Evolutionary conservation across 2,113 vertebrate genomes (phyloP).

Genomic region (Bos javanicus): DNA sequence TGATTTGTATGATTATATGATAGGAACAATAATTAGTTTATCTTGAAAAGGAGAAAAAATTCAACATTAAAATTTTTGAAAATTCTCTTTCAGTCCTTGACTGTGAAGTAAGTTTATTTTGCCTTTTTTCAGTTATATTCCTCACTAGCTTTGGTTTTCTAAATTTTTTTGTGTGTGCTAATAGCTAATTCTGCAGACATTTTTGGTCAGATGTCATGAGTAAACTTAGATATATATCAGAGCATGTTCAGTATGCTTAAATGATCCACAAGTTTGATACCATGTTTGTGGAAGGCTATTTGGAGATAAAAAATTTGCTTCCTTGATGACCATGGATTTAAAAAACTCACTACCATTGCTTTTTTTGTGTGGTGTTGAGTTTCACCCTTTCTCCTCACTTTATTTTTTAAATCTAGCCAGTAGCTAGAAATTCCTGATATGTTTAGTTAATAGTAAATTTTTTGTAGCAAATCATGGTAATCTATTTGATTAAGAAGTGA

Average conservation of each 20-base stretch:
- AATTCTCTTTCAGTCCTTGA: neutral
- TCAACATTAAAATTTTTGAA: neutral
- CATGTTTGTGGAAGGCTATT: neutral
- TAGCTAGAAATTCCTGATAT: neutral
- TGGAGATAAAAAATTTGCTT: neutral
- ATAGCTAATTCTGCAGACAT: neutral
- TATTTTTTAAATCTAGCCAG: neutral
- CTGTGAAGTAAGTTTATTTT: neutral
- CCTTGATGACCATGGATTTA: neutral
- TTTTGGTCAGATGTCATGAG: neutral
- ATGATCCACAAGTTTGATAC: neutral
- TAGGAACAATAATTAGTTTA: neutral
- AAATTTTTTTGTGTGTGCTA: neutral
- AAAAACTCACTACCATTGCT: neutral
- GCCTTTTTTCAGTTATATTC: neutral
- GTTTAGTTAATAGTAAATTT: neutral
- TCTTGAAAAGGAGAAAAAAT: neutral
- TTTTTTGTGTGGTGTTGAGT: neutral
- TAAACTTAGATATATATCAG: neutral
- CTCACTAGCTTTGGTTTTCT: neutral
- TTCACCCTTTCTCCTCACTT: neutral
- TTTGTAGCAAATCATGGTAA: neutral
- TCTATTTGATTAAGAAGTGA: slow-evolving; percentile 12
- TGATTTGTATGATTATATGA: neutral
- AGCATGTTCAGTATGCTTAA: neutral